Evolutionary conservation across 2,797 vertebrate species (phyloP), one percentile per base, ranked within the genome.

Genomic region (Galagoides demidoff): DNA sequence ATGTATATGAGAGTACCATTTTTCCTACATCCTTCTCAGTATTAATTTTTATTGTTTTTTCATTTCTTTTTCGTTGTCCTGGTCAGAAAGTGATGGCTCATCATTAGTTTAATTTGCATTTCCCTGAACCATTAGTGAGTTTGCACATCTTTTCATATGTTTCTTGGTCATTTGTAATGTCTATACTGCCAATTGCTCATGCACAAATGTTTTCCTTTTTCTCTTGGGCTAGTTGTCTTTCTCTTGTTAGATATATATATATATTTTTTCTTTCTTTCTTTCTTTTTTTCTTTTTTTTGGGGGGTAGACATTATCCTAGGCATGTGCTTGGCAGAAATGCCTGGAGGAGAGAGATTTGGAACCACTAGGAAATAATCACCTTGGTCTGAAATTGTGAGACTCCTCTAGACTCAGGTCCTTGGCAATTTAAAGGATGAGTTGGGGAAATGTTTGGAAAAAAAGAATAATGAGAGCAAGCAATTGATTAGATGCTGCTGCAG

Each of bases 51-150:
- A 70, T 70, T 90, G 19, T 89, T 91, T 68, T 92, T 90, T 63
- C 34, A 68, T 81, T 70, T 74, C 17, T 82, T 81, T 90, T 73
- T 81, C 27, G 63, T 22, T 61, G 55, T 39, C 43, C 25, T 84
- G 14, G 43, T 66, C 19, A 55, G 93, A 92, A 64, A 74, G 11
- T 89, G 55, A 71, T 93, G 13, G 83, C 37, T 87, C 52, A 76
- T 82, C 77, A 68, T 95, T 87, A 85, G 63, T 90, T 92, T 92
- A 88, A 87, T 96, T 87, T 92, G 13, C 27, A 94, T 92, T 90
- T 85, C 14, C 22, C 49, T 73, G 85, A 82, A 61, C 66, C 59
- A 49, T 81, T 84, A 93, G 61, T 93, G 61, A 93, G 49, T 90
- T 7, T 87, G 76, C 77, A 14, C 45, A 57, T 66, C 45, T 92